These are phyloP conservation scores for Nyctereutes procyonoides DNA, from an alignment of 2,113 vertebrate genomes.

Conservation along the genomic window DNA sequence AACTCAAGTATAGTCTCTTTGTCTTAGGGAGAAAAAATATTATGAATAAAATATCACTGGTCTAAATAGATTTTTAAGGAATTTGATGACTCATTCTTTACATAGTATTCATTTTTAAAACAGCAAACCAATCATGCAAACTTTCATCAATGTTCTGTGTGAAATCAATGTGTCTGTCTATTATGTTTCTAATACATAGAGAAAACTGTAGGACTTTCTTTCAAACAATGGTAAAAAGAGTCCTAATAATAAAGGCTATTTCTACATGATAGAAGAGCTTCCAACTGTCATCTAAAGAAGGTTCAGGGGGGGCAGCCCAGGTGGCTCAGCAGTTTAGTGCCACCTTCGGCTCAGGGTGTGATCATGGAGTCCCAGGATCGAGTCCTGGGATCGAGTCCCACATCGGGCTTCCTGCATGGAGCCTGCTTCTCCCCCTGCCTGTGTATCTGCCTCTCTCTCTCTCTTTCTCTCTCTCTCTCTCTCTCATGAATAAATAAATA, in stretches of 20 bases:
- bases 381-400: no score
- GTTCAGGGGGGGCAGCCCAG: neutral
- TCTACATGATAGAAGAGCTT: neutral
- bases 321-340: no score
- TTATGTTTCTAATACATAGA: neutral
- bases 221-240: neutral
- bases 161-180: neutral
- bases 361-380: no score
- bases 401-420: no score
- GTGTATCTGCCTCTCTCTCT: no score
- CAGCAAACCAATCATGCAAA: neutral
- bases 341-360: no score
- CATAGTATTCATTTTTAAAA: neutral
- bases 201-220: neutral
- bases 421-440: no score
- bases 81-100: conserved; percentile 33
- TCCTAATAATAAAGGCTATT: neutral
- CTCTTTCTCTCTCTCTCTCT: no score
- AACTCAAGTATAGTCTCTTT: neutral
- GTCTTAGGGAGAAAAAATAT: neutral
- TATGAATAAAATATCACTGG: conserved; percentile 46
- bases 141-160: neutral
- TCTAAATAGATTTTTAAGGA: conserved; percentile 59
- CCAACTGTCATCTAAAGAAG: neutral
- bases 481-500: no score